Evolutionary conservation across 2,888 invertebrate species (phyloP).

Genomic region (Trissoscelio sp.): DNA sequence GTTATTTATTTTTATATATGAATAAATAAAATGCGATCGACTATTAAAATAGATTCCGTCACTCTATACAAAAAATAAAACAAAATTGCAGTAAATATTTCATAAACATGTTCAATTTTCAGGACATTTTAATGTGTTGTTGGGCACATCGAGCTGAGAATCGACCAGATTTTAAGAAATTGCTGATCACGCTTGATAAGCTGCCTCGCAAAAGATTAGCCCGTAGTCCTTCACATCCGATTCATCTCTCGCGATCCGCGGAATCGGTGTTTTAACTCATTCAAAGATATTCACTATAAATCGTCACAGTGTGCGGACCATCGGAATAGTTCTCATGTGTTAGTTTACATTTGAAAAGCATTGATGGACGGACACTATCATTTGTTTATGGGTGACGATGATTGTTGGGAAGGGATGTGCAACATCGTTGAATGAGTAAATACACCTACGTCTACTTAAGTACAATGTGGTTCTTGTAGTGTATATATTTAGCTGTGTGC

Average conservation of each 20-base stretch:
- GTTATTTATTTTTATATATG: too few relatives aligned
- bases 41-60: too few relatives aligned
- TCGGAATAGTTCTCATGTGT: too few relatives aligned
- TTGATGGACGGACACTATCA: too few relatives aligned
- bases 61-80: too few relatives aligned
- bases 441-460: conserved; percentile 78
- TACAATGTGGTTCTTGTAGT: conserved; percentile 79
- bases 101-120: conserved; percentile 70
- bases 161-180: conserved; percentile 94
- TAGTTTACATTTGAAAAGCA: too few relatives aligned
- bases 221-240: conserved; percentile 98
- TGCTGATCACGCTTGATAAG: conserved; percentile 93
- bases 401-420: too few relatives aligned
- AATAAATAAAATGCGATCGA: too few relatives aligned
- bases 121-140: conserved; percentile 98
- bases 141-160: conserved; percentile 95
- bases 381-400: too few relatives aligned
- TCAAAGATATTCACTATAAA: too few relatives aligned
- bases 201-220: conserved; percentile 97
- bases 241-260: conserved; percentile 97
- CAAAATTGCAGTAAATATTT: background rate
- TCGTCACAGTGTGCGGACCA: too few relatives aligned
- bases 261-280: conserved; percentile 93
- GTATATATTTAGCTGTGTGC: conserved; percentile 79
- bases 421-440: too few relatives aligned